These are phyloP conservation scores for Pinctada fucata DNA, from an alignment of 2,888 invertebrate species.

Conservation along the genomic window DNA sequence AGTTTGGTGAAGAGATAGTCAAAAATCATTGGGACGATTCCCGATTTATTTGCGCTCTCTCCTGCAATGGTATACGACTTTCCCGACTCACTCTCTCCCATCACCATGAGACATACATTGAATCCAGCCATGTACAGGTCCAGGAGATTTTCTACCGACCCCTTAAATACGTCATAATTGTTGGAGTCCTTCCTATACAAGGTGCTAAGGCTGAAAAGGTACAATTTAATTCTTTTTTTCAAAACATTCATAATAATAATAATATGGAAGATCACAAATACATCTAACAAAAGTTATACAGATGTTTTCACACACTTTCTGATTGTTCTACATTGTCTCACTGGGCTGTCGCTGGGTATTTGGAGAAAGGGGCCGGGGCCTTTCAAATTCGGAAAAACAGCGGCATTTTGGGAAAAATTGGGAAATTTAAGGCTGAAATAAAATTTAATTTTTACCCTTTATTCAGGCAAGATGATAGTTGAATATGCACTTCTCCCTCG, in stretches of 20 bases:
- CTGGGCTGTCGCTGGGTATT: no score
- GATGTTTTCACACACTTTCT: no score
- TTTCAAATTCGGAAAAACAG: no score
- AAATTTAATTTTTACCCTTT: no score
- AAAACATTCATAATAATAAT: background rate
- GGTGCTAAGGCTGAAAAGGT: conserved; percentile 63
- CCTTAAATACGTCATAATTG: conserved; percentile 68
- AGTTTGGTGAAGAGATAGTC: conserved; percentile 70
- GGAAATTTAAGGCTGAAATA: no score
- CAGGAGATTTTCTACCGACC: conserved; percentile 66
- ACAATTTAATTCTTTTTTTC: background rate
- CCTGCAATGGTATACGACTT: conserved; percentile 72
- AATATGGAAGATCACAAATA: background rate
- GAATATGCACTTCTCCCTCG: no score
- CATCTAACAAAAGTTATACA: no score
- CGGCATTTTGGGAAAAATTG: no score
- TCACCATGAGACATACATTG: conserved; percentile 70
- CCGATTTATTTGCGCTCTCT: conserved; percentile 63
- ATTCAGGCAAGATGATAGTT: no score
- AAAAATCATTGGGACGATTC: conserved; percentile 68
- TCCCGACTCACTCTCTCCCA: conserved; percentile 73
- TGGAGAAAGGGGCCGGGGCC: no score
- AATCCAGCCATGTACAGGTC: conserved; percentile 72
- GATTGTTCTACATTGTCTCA: no score
- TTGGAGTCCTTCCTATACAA: conserved; percentile 63